phyloP scores from a whole-genome alignment of 2,797 vertebrate species.

The Mus minutoides region DNA sequence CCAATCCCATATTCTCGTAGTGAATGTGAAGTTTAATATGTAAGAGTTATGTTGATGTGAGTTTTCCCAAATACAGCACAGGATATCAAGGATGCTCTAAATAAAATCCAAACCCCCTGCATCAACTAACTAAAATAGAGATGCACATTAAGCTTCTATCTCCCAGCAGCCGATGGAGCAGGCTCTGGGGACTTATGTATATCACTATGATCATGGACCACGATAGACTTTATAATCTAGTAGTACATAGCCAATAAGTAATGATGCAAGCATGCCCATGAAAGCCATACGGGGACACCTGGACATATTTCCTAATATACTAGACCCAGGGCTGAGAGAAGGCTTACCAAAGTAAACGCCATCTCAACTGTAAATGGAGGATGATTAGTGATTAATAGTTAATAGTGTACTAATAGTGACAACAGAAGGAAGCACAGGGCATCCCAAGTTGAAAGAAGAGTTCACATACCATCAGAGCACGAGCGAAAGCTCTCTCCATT shows the following conservation, averaged over 20 bases:
- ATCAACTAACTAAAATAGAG: neutral
- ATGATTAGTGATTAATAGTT: neutral
- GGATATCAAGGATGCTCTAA: slow-evolving; percentile 2
- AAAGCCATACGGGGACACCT: neutral
- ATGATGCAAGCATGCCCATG: neutral
- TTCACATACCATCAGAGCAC: neutral
- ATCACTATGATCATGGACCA: neutral
- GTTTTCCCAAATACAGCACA: slow-evolving; percentile 12
- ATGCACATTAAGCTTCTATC: neutral
- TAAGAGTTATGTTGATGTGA: slow-evolving; percentile 8
- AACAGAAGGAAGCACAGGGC: neutral
- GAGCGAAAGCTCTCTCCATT: neutral
- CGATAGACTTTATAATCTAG: neutral
- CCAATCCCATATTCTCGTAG: slow-evolving; percentile 6
- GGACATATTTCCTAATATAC: neutral
- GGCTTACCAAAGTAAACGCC: slow-evolving; percentile 31
- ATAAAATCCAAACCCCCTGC: slow-evolving; percentile 14
- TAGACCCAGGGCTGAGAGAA: neutral
- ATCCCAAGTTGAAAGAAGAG: neutral
- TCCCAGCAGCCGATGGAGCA: neutral
- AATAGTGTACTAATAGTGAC: too few species aligned
- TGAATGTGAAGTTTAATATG: neutral
- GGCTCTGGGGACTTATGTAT: neutral
- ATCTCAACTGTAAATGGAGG: neutral
- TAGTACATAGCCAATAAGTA: neutral